phyloP scores from a whole-genome alignment of 2,888 invertebrate species.

The Nemoura dubitans region DNA sequence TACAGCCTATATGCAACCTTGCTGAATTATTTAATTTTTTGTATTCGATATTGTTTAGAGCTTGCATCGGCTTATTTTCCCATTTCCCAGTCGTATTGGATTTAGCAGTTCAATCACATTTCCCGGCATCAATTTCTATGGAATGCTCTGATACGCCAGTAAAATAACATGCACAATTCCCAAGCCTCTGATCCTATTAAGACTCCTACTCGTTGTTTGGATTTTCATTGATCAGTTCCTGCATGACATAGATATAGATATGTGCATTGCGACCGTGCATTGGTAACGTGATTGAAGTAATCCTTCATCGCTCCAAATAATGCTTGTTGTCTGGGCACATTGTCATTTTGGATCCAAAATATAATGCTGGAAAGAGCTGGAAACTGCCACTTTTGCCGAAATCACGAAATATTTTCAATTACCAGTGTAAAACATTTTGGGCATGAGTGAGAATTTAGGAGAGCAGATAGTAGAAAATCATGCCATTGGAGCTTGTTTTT shows the following conservation, averaged over 20 bases:
- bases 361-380: too few species aligned
- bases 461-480: too few species aligned
- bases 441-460: too few species aligned
- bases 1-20: not conserved
- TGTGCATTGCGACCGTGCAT: not conserved
- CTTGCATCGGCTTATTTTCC: not conserved
- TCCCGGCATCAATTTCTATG: not conserved
- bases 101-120: not conserved
- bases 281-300: not conserved
- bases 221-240: not conserved
- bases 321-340: not conserved
- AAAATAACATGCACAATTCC: not conserved
- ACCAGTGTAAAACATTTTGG: too few species aligned
- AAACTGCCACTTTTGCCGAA: too few species aligned
- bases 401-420: too few species aligned
- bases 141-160: not conserved
- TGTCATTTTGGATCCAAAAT: not conserved
- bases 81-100: not conserved
- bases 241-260: not conserved
- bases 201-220: not conserved
- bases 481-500: not conserved
- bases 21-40: not conserved
- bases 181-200: not conserved
- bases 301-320: not conserved
- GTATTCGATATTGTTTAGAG: not conserved